These are phyloP conservation scores for Micrasema longulum DNA, from an alignment of 1,140 invertebrate genomes.

Conservation along the genomic window DNA sequence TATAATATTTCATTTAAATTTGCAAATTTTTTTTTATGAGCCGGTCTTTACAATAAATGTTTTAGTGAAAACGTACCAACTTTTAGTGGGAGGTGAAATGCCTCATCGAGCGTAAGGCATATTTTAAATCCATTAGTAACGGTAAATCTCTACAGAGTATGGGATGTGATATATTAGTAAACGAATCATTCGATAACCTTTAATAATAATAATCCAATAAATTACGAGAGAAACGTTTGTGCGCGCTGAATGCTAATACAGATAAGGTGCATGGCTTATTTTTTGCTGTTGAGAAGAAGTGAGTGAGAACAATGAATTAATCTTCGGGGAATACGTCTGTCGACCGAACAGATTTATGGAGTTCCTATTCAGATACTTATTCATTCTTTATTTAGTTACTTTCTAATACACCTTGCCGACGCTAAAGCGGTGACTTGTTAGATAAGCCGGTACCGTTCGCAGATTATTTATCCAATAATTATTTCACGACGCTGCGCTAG, in stretches of 20 bases:
- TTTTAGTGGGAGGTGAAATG: too few relatives aligned
- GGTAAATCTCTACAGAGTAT: too few relatives aligned
- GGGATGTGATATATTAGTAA: too few relatives aligned
- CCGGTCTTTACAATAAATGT: too few relatives aligned
- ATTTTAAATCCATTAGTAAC: too few relatives aligned
- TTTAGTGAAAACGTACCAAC: too few relatives aligned
- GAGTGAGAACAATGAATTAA: slow-evolving; percentile 17
- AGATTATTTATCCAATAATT: too few relatives aligned
- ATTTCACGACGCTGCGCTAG: too few relatives aligned
- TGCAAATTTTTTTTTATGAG: too few relatives aligned
- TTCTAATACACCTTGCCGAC: background rate
- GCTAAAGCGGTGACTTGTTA: background rate
- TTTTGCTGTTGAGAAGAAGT: background rate
- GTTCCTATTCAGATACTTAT: slow-evolving; percentile 3
- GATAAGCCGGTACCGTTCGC: too few relatives aligned
- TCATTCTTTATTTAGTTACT: background rate
- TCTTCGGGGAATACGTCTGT: background rate
- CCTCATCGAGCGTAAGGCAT: too few relatives aligned
- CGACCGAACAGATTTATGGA: background rate
- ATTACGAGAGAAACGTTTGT: slow-evolving; percentile 9
- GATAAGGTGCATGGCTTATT: background rate
- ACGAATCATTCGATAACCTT: slow-evolving; percentile 24
- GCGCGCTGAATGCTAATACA: slow-evolving; percentile 17
- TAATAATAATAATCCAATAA: slow-evolving; percentile 23
- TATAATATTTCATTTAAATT: too few relatives aligned